A percentile compares a stretch with the other conserved stretches of the same genome.
Conservation (phyloP, 2,888 invertebrate genomes). For the Metacarcinus magister region DNA sequence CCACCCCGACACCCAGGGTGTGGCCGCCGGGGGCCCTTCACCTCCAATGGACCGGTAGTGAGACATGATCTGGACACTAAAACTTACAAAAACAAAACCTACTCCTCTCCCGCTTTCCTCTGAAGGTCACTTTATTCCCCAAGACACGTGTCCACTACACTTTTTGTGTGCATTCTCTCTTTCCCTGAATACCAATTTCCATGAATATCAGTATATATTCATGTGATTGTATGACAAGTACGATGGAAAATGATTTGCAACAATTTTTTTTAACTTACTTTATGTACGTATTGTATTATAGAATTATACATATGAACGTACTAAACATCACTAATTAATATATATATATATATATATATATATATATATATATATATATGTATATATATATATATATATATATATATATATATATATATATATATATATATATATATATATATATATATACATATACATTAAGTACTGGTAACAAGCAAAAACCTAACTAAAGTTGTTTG, state of each 20-base stretch:
- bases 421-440: too few species aligned
- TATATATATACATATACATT: not conserved
- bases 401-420: too few species aligned
- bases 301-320: too few species aligned
- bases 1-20: not conserved
- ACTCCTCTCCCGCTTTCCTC: conserved; percentile 35
- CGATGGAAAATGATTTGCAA: not conserved
- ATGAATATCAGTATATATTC: not conserved
- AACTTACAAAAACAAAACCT: not conserved
- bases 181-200: not conserved
- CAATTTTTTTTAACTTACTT: not conserved
- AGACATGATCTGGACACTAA: conserved; percentile 48
- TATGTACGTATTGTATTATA: not conserved
- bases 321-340: too few species aligned
- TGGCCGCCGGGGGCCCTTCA: conserved; percentile 11
- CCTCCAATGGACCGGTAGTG: conserved; percentile 21
- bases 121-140: conserved; percentile 7
- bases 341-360: too few species aligned
- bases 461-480: not conserved
- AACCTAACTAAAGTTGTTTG: not conserved
- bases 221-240: not conserved
- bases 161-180: not conserved
- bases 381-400: too few species aligned
- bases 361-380: too few species aligned
- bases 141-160: not conserved